phyloP scores from a whole-genome alignment of 2,888 invertebrate species.

The Horisme vitalbata region DNA sequence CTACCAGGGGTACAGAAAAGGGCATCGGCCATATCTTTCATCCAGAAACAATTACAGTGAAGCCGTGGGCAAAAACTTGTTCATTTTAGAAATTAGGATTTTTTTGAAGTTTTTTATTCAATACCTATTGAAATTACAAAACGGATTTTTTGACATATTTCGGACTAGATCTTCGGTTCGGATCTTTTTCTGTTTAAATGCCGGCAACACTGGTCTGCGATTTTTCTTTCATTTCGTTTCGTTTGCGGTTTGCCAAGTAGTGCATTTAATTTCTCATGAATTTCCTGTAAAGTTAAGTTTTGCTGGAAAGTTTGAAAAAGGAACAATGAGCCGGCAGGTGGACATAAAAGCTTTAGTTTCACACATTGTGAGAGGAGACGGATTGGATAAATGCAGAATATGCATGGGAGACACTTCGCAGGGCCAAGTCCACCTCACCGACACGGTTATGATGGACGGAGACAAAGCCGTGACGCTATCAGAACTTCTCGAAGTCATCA shows the following conservation, averaged over 20 bases:
- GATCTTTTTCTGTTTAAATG: too few species aligned
- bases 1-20: too few species aligned
- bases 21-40: too few species aligned
- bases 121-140: too few species aligned
- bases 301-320: constrained; percentile 4
- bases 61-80: too few species aligned
- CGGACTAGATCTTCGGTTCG: too few species aligned
- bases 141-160: too few species aligned
- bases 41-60: too few species aligned
- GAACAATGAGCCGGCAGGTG: constrained; percentile 63
- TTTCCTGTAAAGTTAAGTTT: not conserved
- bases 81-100: too few species aligned
- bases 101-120: too few species aligned
- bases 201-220: too few species aligned
- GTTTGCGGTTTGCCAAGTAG: too few species aligned
- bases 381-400: constrained; percentile 70
- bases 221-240: not conserved
- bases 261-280: not conserved
- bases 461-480: constrained; percentile 68
- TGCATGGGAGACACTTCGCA: constrained; percentile 75
- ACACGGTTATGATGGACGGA: constrained; percentile 74
- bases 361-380: constrained; percentile 74
- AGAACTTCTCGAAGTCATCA: constrained; percentile 66
- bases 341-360: constrained; percentile 72
- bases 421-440: constrained; percentile 71